phyloP scores from a whole-genome alignment of 2,113 vertebrate species.

The Mixornis gularis region DNA sequence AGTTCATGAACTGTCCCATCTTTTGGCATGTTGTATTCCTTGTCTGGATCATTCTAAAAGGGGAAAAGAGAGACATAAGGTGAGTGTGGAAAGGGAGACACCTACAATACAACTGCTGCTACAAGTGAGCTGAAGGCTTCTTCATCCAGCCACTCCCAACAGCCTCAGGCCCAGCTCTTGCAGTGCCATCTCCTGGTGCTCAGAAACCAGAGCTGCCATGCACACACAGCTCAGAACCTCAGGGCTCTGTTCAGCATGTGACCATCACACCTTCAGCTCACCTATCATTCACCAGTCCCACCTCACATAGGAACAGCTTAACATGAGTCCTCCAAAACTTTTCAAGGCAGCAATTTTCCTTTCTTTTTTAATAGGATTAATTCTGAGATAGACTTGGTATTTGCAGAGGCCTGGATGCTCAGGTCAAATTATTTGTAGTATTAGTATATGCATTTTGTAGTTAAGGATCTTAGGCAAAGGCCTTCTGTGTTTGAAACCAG shows the following conservation, averaged over 20 bases:
- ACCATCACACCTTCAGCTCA: background rate
- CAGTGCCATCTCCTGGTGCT: slow-evolving; percentile 32
- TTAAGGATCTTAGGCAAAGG: background rate
- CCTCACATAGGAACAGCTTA: background rate
- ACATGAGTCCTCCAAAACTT: background rate
- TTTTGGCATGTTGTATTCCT: slow-evolving; percentile 99
- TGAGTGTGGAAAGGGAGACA: background rate
- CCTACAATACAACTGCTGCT: background rate
- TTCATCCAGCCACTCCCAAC: background rate
- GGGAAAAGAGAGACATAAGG: background rate
- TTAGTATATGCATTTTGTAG: background rate
- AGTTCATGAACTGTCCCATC: slow-evolving; percentile 96
- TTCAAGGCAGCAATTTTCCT: background rate
- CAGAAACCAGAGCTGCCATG: background rate
- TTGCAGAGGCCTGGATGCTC: background rate
- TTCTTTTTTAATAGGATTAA: background rate
- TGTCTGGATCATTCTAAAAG: slow-evolving; percentile 91
- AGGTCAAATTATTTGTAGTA: background rate
- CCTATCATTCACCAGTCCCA: background rate
- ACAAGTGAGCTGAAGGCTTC: background rate
- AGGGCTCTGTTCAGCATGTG: background rate
- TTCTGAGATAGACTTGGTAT: background rate
- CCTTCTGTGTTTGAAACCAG: background rate
- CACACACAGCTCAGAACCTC: background rate
- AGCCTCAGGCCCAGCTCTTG: background rate